Evolutionary conservation across 2,113 vertebrate genomes (phyloP).

Genomic region (Odontophorus gujanensis): DNA sequence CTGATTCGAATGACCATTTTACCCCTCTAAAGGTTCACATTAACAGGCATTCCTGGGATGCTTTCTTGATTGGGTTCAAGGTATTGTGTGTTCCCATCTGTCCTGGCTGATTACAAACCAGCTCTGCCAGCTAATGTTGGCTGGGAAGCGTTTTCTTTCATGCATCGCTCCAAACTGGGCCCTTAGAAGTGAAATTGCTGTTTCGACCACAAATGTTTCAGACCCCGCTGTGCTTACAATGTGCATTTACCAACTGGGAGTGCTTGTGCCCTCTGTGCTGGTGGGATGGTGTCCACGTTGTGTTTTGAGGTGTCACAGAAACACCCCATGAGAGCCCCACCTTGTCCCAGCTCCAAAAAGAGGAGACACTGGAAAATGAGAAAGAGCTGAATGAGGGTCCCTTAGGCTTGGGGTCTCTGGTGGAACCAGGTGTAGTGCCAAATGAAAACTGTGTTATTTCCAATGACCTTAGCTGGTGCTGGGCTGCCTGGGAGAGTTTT

Average conservation of each 20-base stretch:
- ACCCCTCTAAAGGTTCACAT: slow-evolving; percentile 47
- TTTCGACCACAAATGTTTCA: background rate
- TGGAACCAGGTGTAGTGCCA: accelerated
- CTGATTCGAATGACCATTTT: slow-evolving; percentile 61
- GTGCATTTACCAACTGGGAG: background rate
- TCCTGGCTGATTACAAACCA: slow-evolving; percentile 58
- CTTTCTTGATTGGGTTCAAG: slow-evolving; percentile 70
- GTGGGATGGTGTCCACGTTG: too few species aligned
- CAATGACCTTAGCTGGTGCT: background rate
- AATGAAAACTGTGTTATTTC: background rate
- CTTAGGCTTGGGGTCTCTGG: background rate
- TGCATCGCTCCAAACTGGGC: slow-evolving; percentile 1
- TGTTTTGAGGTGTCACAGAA: background rate
- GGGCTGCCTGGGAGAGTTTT: background rate
- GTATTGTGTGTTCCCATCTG: slow-evolving; percentile 55
- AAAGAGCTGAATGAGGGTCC: background rate
- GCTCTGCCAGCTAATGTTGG: slow-evolving; percentile 56
- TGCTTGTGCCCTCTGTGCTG: background rate
- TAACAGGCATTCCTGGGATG: slow-evolving; percentile 66
- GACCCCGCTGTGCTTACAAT: background rate
- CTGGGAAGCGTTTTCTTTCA: slow-evolving; percentile 42
- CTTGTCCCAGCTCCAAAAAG: background rate
- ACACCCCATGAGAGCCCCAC: background rate
- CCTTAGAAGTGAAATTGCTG: background rate
- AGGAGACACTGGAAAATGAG: background rate